These are phyloP conservation scores for Pipra filicauda DNA, from an alignment of 2,113 vertebrate genomes.

Conservation along the genomic window DNA sequence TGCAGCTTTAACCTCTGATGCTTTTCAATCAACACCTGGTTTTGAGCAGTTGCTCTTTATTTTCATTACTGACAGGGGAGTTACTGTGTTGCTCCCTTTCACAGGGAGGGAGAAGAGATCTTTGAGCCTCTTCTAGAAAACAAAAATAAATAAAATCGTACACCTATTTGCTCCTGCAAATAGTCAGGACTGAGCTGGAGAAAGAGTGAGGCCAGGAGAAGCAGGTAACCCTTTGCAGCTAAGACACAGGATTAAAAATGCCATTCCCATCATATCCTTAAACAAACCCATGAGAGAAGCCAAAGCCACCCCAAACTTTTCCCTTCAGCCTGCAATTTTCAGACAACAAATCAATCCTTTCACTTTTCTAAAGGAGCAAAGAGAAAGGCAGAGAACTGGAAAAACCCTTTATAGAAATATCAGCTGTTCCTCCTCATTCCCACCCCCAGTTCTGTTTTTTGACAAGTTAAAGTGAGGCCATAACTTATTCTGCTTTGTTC, in stretches of 20 bases:
- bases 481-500: slow-evolving; percentile 75
- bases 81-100: neutral
- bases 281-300: slow-evolving; percentile 26
- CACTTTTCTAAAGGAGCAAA: slow-evolving; percentile 14
- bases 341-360: slow-evolving; percentile 48
- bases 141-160: neutral
- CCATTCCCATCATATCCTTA: slow-evolving; percentile 23
- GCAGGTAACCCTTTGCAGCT: neutral
- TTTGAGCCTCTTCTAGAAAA: neutral
- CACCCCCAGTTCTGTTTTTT: slow-evolving; percentile 66
- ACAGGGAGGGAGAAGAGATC: neutral
- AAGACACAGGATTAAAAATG: neutral
- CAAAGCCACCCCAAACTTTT: slow-evolving; percentile 49
- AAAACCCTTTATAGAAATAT: slow-evolving; percentile 65
- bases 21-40: neutral
- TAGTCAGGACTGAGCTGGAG: neutral
- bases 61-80: neutral
- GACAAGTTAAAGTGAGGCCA: slow-evolving; percentile 71
- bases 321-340: slow-evolving; percentile 58
- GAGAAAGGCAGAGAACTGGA: slow-evolving; percentile 56
- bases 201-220: neutral
- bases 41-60: neutral
- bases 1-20: neutral
- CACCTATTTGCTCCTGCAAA: neutral
- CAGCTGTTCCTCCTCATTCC: slow-evolving; percentile 63